A percentile compares a stretch with the other conserved stretches of the same genome.
phyloP scores from a whole-genome alignment of 2,113 vertebrate species.

The Emydocephalus ijimae region DNA sequence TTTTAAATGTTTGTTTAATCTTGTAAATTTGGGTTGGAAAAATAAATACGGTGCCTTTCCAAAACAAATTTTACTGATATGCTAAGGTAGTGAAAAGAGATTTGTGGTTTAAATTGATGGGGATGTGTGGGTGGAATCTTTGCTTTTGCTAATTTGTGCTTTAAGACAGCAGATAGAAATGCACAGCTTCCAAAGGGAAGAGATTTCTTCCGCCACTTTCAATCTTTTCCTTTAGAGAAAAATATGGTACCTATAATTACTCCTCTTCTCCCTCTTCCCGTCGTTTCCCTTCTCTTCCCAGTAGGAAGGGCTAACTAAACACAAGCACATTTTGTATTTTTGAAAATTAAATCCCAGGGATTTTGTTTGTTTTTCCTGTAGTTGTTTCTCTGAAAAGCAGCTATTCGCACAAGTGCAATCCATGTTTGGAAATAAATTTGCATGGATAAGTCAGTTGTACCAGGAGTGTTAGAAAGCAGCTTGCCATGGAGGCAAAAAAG shows the following conservation, averaged over 20 bases:
- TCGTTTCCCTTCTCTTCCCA: background rate
- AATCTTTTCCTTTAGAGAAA: background rate
- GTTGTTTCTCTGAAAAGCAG: background rate
- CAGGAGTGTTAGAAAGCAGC: background rate
- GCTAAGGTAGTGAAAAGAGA: background rate
- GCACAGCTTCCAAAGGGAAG: slow-evolving; percentile 9
- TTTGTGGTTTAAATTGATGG: background rate
- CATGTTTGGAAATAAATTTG: background rate
- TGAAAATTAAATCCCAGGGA: background rate
- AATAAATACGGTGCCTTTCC: slow-evolving; percentile 22
- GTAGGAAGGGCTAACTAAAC: slow-evolving; percentile 19
- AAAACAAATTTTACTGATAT: background rate
- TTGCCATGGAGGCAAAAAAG: background rate
- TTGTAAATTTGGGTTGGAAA: background rate
- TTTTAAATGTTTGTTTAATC: background rate
- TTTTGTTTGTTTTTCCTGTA: background rate
- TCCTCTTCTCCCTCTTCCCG: background rate
- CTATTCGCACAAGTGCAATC: background rate
- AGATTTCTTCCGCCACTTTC: background rate
- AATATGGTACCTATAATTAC: background rate
- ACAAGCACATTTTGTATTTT: slow-evolving; percentile 25
- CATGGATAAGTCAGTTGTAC: background rate
- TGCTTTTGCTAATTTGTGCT: background rate
- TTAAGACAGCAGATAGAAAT: background rate
- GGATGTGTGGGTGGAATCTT: background rate